Conservation (phyloP, 2,113 vertebrate species). For the Anhinga anhinga region DNA sequence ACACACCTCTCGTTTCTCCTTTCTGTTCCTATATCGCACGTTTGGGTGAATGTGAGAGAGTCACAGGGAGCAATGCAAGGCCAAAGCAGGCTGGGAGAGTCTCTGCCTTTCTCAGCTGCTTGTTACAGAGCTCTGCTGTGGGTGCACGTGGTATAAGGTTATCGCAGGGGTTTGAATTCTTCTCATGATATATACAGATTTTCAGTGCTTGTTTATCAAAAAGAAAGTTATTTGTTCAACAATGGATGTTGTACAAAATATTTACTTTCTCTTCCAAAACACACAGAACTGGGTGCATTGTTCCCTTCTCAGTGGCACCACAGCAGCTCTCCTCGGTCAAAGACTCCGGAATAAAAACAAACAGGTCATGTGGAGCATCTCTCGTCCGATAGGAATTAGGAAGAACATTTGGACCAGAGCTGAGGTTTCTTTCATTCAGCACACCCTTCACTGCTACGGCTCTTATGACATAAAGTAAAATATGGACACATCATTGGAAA, state of each 20-base stretch:
- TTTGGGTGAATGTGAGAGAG: not conserved
- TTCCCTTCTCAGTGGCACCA: not conserved
- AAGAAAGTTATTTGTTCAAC: constrained; percentile 29
- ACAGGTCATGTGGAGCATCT: not conserved
- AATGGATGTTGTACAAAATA: constrained; percentile 11
- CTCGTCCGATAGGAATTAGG: not conserved
- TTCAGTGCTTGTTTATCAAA: constrained; percentile 16
- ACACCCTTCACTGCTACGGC: rapidly evolving
- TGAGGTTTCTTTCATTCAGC: not conserved
- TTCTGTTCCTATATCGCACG: not conserved
- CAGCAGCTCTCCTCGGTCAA: not conserved
- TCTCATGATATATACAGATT: not conserved
- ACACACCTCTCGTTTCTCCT: not conserved
- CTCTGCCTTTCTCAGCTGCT: not conserved
- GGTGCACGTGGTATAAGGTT: not conserved
- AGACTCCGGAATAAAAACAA: not conserved
- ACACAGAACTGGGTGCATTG: not conserved
- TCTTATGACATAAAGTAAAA: not conserved
- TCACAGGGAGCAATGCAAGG: not conserved
- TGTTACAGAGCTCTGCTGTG: not conserved
- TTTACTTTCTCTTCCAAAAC: constrained; percentile 42
- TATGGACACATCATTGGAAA: not conserved
- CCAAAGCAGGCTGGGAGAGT: not conserved
- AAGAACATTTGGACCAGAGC: not conserved
- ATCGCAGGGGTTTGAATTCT: not conserved